Base-by-base conservation (phyloP, 1,140 invertebrate genomes). In the Sitodiplosis mosellana region DNA sequence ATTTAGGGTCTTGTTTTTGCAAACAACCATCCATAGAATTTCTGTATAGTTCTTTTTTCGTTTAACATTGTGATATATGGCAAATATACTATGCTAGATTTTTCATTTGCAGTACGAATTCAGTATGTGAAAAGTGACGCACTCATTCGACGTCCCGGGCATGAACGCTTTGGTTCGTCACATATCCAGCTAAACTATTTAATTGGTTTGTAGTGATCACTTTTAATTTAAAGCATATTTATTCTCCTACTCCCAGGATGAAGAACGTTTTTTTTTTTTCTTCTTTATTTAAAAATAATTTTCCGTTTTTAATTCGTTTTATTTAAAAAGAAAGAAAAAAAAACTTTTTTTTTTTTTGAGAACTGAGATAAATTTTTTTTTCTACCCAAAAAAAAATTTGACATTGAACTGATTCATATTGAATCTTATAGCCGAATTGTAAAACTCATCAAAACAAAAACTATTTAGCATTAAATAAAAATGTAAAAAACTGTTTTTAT, bases 81-180 rank as follows among this genome's bases (percentile, higher is more conserved):
- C 27, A 14, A 14, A 33, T 18, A 46, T 45, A 49, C 34, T 49
- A 49, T 49, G 48, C 27, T 10, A 36, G 22, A 43, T 45, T 49
- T 49, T 49, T 45, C 48, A 49, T 49, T 49, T 49, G 27, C 48
- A 49, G 48, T 49, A 45, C 33, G 41, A 44, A 49, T 43, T 40
- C 17, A 44, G 11, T 38, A 45, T 43, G 41, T 18, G 41, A 43
- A 18, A 11, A 43, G 41, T 43, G 41, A 43, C 11, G 17, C 41
- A 43, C 17, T 18, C 18, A 18, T 43, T 18, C 17, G 41, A 43
- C 17, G n/a, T 11, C 18, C 41, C 41, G 41, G 41, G 41, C 41
- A 12, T 18, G 18, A 12, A 19, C n/a, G 41, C 41, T 20, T 20
- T n/a, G 41, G n/a, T 18, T n/a, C 18, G 15, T n/a, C 18, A 6